Evolutionary conservation across 2,888 invertebrate species (phyloP).

Genomic region (Harpalus rubripes): DNA sequence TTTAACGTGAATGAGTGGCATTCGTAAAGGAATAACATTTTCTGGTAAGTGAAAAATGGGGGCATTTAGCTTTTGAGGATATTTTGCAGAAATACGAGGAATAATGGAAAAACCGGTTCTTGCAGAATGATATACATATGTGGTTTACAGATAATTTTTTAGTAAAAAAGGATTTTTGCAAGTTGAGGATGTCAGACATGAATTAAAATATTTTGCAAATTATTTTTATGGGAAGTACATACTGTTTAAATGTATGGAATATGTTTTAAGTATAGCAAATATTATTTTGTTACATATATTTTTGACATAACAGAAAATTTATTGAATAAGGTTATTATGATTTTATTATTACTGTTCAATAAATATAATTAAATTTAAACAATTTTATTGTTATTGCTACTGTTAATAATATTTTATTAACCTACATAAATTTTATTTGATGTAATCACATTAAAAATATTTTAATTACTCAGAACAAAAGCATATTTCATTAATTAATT

Average conservation of each 20-base stretch:
- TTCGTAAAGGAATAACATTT: background rate
- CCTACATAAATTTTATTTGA: too few relatives aligned
- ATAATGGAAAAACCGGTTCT: slow-evolving; percentile 9
- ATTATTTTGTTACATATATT: background rate
- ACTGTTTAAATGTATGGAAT: background rate
- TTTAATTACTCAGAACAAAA: too few relatives aligned
- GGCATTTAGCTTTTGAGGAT: background rate
- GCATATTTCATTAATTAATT: too few relatives aligned
- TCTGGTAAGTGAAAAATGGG: background rate
- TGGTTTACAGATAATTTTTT: background rate
- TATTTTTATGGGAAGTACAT: background rate
- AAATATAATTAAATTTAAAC: too few relatives aligned
- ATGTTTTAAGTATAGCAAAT: background rate
- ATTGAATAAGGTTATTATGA: too few relatives aligned
- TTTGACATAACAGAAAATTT: background rate
- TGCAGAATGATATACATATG: background rate
- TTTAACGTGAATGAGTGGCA: slow-evolving; percentile 19
- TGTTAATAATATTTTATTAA: too few relatives aligned
- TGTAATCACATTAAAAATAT: too few relatives aligned
- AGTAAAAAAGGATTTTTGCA: background rate
- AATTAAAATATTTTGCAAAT: background rate
- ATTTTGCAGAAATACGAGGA: background rate
- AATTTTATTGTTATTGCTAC: too few relatives aligned
- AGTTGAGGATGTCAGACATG: background rate
- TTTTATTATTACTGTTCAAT: too few relatives aligned